phyloP scores from a whole-genome alignment of 2,888 invertebrate species.

The Cepaea hortensis region DNA sequence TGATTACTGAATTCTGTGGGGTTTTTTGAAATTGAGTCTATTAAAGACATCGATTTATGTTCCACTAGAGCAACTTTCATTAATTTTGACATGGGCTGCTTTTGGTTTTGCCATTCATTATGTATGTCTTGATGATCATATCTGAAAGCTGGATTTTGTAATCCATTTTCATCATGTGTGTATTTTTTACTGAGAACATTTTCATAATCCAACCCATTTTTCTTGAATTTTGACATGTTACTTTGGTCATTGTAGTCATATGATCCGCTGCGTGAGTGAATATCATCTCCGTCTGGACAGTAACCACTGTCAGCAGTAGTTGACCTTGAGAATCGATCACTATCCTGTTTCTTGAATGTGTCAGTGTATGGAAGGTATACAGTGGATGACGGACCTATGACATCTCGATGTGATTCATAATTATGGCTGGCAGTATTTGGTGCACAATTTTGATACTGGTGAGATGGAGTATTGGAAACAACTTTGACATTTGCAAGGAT shows the following conservation, averaged over 20 bases:
- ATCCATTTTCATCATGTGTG: constrained; percentile 25
- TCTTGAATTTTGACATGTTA: background rate
- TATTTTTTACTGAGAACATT: background rate
- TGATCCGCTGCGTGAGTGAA: constrained; percentile 38
- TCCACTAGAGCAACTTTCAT: constrained; percentile 29
- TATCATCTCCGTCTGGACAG: constrained; percentile 52
- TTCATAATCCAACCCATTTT: constrained; percentile 22
- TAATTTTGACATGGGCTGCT: constrained; percentile 57
- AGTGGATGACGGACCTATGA: background rate
- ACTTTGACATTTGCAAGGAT: constrained; percentile 43
- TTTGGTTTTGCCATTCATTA: constrained; percentile 57
- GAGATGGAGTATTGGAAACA: background rate
- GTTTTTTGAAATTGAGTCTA: background rate
- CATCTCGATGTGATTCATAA: background rate
- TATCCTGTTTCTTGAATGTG: constrained; percentile 47
- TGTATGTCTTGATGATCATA: constrained; percentile 48
- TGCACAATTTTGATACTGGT: background rate
- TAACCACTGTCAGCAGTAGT: constrained; percentile 54
- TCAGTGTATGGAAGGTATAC: constrained; percentile 15
- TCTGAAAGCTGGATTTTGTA: constrained; percentile 53
- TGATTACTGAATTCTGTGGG: background rate
- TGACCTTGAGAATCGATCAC: constrained; percentile 53
- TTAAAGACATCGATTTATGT: background rate
- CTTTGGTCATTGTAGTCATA: constrained; percentile 37
- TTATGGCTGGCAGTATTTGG: background rate